Evolutionary conservation across 2,888 invertebrate genomes (phyloP).

Genomic region (Monoplex corrugatus): DNA sequence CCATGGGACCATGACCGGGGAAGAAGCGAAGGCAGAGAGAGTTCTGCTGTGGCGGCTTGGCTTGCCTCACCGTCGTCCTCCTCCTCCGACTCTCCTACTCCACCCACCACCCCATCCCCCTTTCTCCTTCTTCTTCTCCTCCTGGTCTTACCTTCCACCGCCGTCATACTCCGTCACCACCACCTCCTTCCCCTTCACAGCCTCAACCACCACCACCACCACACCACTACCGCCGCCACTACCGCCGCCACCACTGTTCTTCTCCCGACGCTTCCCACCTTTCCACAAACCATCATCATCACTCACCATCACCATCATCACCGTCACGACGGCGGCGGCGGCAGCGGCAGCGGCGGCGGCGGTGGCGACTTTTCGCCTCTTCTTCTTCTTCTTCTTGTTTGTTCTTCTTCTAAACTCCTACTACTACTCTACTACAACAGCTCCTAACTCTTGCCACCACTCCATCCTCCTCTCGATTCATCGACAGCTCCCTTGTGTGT

Average conservation of each 20-base stretch:
- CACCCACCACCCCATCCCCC: neutral
- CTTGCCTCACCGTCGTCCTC: no score
- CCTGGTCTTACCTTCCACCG: neutral
- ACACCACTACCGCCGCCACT: neutral
- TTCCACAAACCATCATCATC: neutral
- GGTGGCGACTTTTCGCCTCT: neutral
- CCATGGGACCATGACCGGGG: conserved; percentile 44
- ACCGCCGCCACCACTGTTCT: neutral
- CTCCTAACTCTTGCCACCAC: neutral
- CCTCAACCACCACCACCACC: neutral
- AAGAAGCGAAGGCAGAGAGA: no score
- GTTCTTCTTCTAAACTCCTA: neutral
- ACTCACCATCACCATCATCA: conserved; percentile 10
- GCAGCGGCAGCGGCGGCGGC: no score
- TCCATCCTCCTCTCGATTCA: neutral
- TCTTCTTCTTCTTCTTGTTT: neutral
- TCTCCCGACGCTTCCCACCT: neutral
- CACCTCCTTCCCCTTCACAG: neutral
- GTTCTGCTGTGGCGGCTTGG: no score
- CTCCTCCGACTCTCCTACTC: neutral
- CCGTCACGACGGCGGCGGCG: neutral
- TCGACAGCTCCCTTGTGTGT: neutral
- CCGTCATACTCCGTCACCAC: neutral
- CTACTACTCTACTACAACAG: neutral
- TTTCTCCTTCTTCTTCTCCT: neutral